These are phyloP conservation scores for Antheraea pernyi DNA, from an alignment of 1,140 invertebrate species.

Conservation along the genomic window DNA sequence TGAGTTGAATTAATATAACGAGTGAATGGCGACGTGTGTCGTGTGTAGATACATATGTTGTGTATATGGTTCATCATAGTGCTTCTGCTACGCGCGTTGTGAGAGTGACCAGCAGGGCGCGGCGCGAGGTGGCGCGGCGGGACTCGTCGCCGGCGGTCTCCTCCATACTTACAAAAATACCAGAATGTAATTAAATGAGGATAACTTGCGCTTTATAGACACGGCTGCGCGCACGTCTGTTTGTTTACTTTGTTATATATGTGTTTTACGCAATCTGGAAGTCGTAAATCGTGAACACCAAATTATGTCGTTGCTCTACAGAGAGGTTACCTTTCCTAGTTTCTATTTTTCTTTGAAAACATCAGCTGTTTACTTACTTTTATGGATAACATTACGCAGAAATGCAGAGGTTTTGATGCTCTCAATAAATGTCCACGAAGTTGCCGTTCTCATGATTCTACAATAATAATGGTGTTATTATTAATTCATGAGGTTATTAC, in stretches of 20 bases:
- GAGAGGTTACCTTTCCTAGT: conserved; percentile 57
- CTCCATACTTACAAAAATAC: conserved; percentile 75
- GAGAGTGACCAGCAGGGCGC: too few species aligned
- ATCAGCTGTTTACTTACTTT: conserved; percentile 3
- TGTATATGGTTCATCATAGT: too few species aligned
- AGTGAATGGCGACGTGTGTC: too few species aligned
- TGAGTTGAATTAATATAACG: too few species aligned
- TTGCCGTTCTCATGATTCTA: too few species aligned
- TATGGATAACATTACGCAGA: background rate
- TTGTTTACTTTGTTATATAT: conserved; percentile 75
- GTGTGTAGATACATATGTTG: too few species aligned
- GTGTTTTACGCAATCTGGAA: conserved; percentile 78
- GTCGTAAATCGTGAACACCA: conserved; percentile 75
- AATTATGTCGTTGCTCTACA: conserved; percentile 73
- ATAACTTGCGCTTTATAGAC: conserved; percentile 75
- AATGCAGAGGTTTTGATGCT: background rate
- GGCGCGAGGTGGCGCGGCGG: conserved; percentile 38
- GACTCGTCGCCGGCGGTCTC: conserved; percentile 64
- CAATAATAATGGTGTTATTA: too few species aligned
- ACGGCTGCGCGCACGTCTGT: conserved; percentile 70
- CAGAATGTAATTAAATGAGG: conserved; percentile 77
- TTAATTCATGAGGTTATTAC: too few species aligned
- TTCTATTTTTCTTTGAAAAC: conserved; percentile 22
- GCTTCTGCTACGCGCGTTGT: too few species aligned
- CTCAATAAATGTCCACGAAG: too few species aligned